phyloP scores from a whole-genome alignment of 2,113 vertebrate species.

The Rhinolophus sinicus region DNA sequence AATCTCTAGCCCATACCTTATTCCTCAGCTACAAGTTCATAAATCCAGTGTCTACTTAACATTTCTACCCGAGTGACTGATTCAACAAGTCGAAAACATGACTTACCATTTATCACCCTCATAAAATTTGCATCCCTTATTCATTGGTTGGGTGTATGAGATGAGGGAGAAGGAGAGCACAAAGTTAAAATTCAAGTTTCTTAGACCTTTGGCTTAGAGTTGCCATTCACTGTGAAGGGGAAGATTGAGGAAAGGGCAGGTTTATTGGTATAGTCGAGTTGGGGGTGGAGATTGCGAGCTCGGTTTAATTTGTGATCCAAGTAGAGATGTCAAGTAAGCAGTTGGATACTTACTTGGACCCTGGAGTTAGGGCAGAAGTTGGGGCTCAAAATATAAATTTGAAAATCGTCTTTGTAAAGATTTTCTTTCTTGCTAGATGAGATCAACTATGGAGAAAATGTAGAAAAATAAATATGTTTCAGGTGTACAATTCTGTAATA shows the following conservation, averaged over 20 bases:
- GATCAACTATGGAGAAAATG: too few species aligned
- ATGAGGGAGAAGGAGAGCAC: not conserved
- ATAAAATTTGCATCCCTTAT: not conserved
- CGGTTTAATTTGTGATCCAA: not conserved
- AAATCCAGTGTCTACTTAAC: not conserved
- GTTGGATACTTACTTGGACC: not conserved
- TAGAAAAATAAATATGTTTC: too few species aligned
- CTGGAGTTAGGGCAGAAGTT: not conserved
- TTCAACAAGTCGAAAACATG: not conserved
- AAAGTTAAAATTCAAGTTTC: not conserved
- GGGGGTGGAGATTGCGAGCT: not conserved
- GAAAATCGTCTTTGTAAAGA: not conserved
- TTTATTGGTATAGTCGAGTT: not conserved
- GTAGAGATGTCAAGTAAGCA: not conserved
- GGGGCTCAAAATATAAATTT: not conserved
- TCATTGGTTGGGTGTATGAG: not conserved
- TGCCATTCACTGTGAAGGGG: not conserved
- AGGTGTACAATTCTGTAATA: too few species aligned
- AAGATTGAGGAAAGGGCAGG: not conserved
- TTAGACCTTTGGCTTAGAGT: not conserved
- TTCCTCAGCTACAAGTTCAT: not conserved
- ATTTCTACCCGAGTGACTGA: not conserved
- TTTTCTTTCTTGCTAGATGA: too few species aligned
- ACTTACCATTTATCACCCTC: not conserved
- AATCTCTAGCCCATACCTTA: not conserved